phyloP scores from a whole-genome alignment of 2,797 vertebrate genomes.

The Meriones psammophilus region DNA sequence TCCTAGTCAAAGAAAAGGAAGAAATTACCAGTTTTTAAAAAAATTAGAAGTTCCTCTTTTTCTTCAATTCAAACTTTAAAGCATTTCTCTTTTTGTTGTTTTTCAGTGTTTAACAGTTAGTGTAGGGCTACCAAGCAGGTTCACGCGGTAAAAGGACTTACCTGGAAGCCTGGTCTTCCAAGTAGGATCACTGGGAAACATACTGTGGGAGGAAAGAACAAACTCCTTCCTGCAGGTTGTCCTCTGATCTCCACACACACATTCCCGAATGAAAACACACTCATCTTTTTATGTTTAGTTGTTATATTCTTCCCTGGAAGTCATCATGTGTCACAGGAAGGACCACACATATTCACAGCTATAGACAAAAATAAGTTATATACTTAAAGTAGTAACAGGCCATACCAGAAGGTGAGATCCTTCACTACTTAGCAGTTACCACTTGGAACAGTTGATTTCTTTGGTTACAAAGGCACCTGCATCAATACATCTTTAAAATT shows the following conservation, averaged over 20 bases:
- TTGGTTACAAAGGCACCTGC: neutral
- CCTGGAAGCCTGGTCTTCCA: neutral
- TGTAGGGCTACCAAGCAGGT: neutral
- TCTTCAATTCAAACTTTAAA: neutral
- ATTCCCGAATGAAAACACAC: neutral
- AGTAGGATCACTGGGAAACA: neutral
- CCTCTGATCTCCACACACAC: neutral
- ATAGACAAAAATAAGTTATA: conserved; percentile 7
- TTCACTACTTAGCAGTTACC: conserved; percentile 15
- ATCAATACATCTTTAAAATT: conserved; percentile 31
- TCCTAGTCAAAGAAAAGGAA: neutral
- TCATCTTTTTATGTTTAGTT: neutral
- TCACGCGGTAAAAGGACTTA: too few species aligned
- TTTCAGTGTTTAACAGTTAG: conserved; percentile 28
- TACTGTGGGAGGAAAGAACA: neutral
- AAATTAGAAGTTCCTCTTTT: neutral
- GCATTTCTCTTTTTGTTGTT: neutral
- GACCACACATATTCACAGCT: neutral
- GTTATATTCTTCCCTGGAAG: conserved; percentile 42
- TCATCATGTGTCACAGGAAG: neutral
- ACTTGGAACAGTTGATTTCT: neutral
- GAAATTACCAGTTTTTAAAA: neutral
- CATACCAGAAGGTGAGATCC: neutral
- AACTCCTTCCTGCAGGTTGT: neutral
- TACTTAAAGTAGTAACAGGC: conserved; percentile 42